Conservation (phyloP, 1,140 invertebrate genomes). For the Caenorhabditis briggsae region DNA sequence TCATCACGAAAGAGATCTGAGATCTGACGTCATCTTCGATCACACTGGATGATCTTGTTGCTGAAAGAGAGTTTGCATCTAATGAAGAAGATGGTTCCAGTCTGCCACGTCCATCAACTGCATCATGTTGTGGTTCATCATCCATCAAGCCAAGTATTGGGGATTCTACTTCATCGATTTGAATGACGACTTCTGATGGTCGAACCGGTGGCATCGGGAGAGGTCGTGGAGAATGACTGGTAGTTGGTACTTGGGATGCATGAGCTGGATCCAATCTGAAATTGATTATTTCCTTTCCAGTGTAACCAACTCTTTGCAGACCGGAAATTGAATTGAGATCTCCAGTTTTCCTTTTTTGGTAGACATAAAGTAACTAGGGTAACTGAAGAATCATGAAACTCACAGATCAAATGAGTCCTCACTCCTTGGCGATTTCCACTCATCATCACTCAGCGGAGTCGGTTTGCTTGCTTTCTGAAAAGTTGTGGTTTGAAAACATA, state of each 20-base stretch:
- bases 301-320: no score
- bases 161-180: conserved; percentile 7
- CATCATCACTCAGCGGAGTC: conserved; percentile 1
- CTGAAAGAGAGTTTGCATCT: not conserved
- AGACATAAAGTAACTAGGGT: not conserved
- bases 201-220: not conserved
- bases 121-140: not conserved
- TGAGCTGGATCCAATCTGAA: conserved; percentile 11
- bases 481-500: not conserved
- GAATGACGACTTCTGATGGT: conserved; percentile 27
- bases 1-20: conserved; percentile 71
- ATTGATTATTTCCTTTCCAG: not conserved
- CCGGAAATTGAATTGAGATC: not conserved
- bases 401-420: conserved; percentile 34
- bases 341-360: not conserved
- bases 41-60: conserved; percentile 21
- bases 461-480: conserved; percentile 28
- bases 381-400: not conserved
- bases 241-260: not conserved
- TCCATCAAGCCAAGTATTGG: conserved; percentile 14
- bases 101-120: not conserved
- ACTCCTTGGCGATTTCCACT: conserved; percentile 11
- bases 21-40: conserved; percentile 58
- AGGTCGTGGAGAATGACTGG: not conserved
- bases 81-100: not conserved